phyloP scores from a whole-genome alignment of 1,140 invertebrate species.

The Oncopodura yosiiana region DNA sequence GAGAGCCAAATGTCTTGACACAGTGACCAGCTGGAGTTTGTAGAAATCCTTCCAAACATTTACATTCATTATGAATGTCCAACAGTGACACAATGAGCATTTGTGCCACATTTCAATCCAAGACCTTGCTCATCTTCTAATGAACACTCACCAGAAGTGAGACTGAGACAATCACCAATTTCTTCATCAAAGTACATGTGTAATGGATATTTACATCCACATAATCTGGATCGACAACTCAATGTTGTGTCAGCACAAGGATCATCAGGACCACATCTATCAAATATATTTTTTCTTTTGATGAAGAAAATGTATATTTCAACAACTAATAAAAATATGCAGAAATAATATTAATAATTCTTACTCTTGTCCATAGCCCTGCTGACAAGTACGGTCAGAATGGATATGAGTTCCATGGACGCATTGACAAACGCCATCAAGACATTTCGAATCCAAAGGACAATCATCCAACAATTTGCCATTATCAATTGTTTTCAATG shows the following conservation, averaged over 20 bases:
- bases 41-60: constrained; percentile 6
- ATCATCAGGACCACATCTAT: constrained; percentile 15
- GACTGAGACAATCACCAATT: constrained; percentile 1
- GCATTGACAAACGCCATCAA: constrained; percentile 6
- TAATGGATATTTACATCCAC: constrained; percentile 18
- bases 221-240: constrained; percentile 14
- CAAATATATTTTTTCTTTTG: not conserved
- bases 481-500: constrained; percentile 9
- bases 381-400: constrained; percentile 15
- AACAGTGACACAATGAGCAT: constrained; percentile 14
- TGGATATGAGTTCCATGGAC: constrained; percentile 21
- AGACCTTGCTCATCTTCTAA: not conserved
- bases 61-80: constrained; percentile 5
- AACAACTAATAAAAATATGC: no score
- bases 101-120: constrained; percentile 6
- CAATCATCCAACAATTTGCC: constrained; percentile 17
- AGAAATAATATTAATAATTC: not conserved
- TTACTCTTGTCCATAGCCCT: constrained; percentile 3
- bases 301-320: not conserved
- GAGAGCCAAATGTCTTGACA: not conserved
- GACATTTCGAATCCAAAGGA: constrained; percentile 10
- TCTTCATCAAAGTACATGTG: constrained; percentile 18
- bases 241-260: constrained; percentile 19
- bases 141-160: constrained; percentile 16
- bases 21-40: constrained; percentile 4